Base-by-base conservation (phyloP, 2,797 vertebrate species). In the Melanogrammus aeglefinus region DNA sequence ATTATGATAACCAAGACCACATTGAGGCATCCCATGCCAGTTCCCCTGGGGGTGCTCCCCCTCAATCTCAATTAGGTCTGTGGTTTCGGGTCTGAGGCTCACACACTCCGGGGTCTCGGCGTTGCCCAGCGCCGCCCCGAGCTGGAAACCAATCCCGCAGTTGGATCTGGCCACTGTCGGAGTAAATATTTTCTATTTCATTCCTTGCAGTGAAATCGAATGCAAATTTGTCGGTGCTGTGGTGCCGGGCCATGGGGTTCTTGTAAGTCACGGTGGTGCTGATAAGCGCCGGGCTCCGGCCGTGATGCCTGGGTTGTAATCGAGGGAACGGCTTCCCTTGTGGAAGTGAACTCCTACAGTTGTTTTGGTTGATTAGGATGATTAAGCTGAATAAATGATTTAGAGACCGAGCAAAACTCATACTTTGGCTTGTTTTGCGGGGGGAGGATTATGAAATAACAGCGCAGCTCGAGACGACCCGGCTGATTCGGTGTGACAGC, bases 301-400 rank as follows among this genome's bases (percentile, higher is more conserved):
- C 75, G 78, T 75, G 41, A 13, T 44, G 41, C 41, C 36, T 75
- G 81, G 87, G 86, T 90, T 89, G 88, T 80, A 76, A 85, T 79
- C 72, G 78, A 76, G 71, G 82, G 80, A 89, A 86, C 72, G 18
- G 79, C 77, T 80, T 24, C 21, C 9, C 41, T 80, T 72, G 74
- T 79, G 75, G 69, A 84, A 66, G 78, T 51, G 70, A 76, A 83
- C 75, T 75, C 81, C 16, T 79, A 79, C 38, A 39, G 38, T 39
- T 44, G 72, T 84, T 73, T 89, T 90, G 88, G 33, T 85, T 88
- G 88, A 91, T 89, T 83, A 86, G 72, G 74, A 78, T 88, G 84
- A 91, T 89, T 89, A 84, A 74, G 71, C 14, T 72, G 78, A 78
- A 88, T 82, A 86, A 87, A 92, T 89, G 77, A 88, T 89, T 89